phyloP scores from a whole-genome alignment of 2,113 vertebrate species.

The Arothron firmamentum region DNA sequence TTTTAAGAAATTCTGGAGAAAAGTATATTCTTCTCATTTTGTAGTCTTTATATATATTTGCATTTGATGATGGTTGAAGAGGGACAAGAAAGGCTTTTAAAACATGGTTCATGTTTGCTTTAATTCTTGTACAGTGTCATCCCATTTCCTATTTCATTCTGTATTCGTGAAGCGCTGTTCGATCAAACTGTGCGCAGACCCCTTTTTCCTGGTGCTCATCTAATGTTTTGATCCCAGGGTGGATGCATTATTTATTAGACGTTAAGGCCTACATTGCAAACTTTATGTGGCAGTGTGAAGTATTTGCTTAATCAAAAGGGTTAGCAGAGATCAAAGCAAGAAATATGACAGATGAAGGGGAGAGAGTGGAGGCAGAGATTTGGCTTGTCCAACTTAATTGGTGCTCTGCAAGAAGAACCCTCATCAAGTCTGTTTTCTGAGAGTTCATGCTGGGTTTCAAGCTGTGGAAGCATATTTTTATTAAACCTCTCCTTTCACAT shows the following conservation, averaged over 20 bases:
- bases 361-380: conserved; percentile 46
- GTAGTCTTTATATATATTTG: no score
- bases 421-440: conserved; percentile 45
- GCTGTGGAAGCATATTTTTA: conserved; percentile 15
- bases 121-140: not conserved
- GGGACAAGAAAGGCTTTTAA: no score
- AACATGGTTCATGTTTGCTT: no score
- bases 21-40: no score
- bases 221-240: conserved; percentile 50
- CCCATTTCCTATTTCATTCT: conserved; percentile 38
- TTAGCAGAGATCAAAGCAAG: conserved; percentile 67
- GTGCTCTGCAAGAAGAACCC: conserved; percentile 45
- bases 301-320: conserved; percentile 68
- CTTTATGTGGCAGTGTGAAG: conserved; percentile 68
- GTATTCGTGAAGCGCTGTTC: conserved; percentile 39
- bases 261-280: conserved; percentile 63
- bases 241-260: conserved; percentile 69
- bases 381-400: conserved; percentile 65
- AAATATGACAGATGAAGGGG: conserved; percentile 60
- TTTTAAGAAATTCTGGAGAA: no score
- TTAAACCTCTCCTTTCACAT: conserved; percentile 10
- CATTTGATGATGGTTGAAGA: no score
- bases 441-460: conserved; percentile 47
- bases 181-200: conserved; percentile 19
- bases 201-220: conserved; percentile 43